Base-by-base conservation (phyloP, 2,113 vertebrate species). In the Fulmarus glacialis region DNA sequence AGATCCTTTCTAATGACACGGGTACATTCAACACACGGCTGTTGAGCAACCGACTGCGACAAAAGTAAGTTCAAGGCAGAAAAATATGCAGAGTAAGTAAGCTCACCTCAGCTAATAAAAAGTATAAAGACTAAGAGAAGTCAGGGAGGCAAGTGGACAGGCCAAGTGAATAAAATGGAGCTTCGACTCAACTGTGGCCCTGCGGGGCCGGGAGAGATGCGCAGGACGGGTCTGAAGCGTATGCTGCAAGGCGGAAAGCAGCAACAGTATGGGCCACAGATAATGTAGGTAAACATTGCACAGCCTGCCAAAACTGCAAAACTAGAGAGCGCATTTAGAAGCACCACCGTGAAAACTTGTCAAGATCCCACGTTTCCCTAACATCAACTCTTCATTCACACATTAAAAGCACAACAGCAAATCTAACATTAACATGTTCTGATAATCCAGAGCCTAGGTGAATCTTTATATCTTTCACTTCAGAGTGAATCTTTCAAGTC, bases 151-250 rank as follows among this genome's bases (percentile, higher is more conserved):
- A 87, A 67, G 8, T 1, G 0, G 32, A 79, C 11, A 45, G 34
- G 40, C 17, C 32, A 74, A 68, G n/a, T 15, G 29, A 72, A 83
- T 66, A 42, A 91, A 83, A 64, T 43, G 58, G 77, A 77, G 32
- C 15, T 62, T 56, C 7, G 2, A 38, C 10, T 72, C 50, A 70
- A 9, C 30, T 53, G 9, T 22, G 56, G 45, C 38, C 55, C 42
- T 26, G 15, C 4, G 0, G 19, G 4, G 10, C 74, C 68, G 48
- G 17, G n/a, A 80, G 42, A 60, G 7, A 40, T 1, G 4, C 1
- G 1, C 5, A 47, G 56, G 11, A 47, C 0, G 0, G 23, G 8
- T 30, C 14, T 29, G 18, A 38, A 75, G 32, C 0, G 0, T 11
- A 21, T 4, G 12, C 30, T 36, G 34, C 0, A 2, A 26, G 24